These are phyloP conservation scores for Tortrix viridana DNA, from an alignment of 2,888 invertebrate genomes.

Conservation along the genomic window DNA sequence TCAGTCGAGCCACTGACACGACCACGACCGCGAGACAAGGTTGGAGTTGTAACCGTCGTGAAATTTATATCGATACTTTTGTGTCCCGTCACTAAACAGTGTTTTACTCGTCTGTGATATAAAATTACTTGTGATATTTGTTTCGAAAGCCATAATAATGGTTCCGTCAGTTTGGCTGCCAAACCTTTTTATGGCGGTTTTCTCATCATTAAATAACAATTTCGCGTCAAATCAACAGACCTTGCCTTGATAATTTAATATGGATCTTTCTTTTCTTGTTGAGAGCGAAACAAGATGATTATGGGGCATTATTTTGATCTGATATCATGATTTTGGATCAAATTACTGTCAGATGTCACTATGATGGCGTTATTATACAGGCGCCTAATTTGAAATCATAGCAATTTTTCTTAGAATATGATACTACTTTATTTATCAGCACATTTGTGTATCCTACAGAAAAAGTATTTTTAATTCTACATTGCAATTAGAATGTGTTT, in stretches of 20 bases:
- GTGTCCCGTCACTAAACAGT: slow-evolving; percentile 4
- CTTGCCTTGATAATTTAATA: slow-evolving; percentile 30
- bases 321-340: background rate
- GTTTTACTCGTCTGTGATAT: slow-evolving; percentile 21
- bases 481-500: no score
- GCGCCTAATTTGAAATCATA: no score
- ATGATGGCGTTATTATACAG: background rate
- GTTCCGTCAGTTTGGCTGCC: slow-evolving; percentile 25
- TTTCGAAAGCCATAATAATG: slow-evolving; percentile 42
- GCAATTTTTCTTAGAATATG: no score
- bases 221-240: slow-evolving; percentile 25
- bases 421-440: no score
- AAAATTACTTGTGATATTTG: slow-evolving; percentile 40
- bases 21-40: no score
- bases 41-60: background rate
- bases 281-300: slow-evolving; percentile 11
- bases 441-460: no score
- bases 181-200: slow-evolving; percentile 34
- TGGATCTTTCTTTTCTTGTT: slow-evolving; percentile 27
- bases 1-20: background rate
- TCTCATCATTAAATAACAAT: slow-evolving; percentile 27
- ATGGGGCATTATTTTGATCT: background rate
- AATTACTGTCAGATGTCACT: background rate
- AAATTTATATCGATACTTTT: slow-evolving; percentile 20
- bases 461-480: no score